These are phyloP conservation scores for Seriola dumerili DNA, from an alignment of 2,113 vertebrate species.

Conservation along the genomic window DNA sequence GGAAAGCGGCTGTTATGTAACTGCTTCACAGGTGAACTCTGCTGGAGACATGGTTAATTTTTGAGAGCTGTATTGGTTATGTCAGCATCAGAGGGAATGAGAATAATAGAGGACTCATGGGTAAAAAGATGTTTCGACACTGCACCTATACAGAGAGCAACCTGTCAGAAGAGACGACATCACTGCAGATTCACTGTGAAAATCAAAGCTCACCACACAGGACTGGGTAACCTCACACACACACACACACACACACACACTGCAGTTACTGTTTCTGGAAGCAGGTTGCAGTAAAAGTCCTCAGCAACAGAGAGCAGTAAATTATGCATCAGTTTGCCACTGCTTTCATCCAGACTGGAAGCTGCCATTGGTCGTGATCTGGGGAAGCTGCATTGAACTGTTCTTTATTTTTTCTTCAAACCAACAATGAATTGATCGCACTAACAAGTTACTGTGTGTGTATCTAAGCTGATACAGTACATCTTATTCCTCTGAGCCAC, in stretches of 20 bases:
- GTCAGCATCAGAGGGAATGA: not conserved
- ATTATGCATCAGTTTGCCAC: conserved; percentile 34
- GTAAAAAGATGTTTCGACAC: conserved; percentile 21
- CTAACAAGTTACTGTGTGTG: too few relatives aligned
- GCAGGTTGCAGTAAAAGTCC: conserved; percentile 15
- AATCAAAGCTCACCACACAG: conserved; percentile 32
- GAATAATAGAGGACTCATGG: not conserved
- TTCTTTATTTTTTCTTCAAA: too few relatives aligned
- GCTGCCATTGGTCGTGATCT: not conserved
- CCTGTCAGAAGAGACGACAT: conserved; percentile 24
- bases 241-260: conserved; percentile 25
- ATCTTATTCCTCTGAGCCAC: too few relatives aligned
- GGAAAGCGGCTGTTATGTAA: not conserved
- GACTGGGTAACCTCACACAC: not conserved
- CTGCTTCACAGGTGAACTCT: not conserved
- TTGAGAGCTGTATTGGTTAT: too few relatives aligned
- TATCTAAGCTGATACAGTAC: too few relatives aligned
- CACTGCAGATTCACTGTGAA: not conserved
- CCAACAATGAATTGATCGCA: too few relatives aligned
- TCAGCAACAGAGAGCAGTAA: not conserved
- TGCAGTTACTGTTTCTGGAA: conserved; percentile 20
- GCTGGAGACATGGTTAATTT: not conserved
- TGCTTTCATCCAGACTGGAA: conserved; percentile 11
- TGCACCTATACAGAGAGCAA: not conserved
- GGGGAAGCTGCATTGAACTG: too few relatives aligned